These are phyloP conservation scores for Priocnemis perturbator DNA, from an alignment of 2,888 invertebrate species.

Conservation along the genomic window DNA sequence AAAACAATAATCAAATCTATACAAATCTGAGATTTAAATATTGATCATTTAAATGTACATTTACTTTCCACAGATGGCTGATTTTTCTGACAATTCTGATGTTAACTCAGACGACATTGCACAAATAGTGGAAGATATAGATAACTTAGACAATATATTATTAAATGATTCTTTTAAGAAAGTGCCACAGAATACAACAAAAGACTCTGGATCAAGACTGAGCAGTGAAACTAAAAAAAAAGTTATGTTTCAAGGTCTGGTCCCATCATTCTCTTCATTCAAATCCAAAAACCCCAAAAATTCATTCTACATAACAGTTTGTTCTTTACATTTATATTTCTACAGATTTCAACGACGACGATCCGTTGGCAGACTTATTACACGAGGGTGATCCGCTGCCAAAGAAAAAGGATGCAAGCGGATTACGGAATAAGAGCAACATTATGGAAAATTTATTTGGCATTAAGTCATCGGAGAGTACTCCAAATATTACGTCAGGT, in stretches of 20 bases:
- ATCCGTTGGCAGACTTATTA: no score
- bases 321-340: background rate
- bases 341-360: conserved; percentile 47
- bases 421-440: conserved; percentile 46
- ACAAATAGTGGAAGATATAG: conserved; percentile 57
- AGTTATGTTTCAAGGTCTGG: conserved; percentile 63
- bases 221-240: conserved; percentile 56
- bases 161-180: conserved; percentile 51
- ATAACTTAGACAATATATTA: conserved; percentile 62
- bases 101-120: conserved; percentile 51
- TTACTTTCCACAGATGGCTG: conserved; percentile 39
- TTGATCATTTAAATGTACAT: background rate
- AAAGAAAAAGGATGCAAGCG: conserved; percentile 37
- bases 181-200: conserved; percentile 35
- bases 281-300: background rate
- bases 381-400: no score
- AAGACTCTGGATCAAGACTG: conserved; percentile 22
- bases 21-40: no score
- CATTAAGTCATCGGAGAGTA: conserved; percentile 47
- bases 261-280: no score
- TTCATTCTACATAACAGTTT: background rate
- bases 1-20: background rate
- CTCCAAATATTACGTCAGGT: conserved; percentile 31
- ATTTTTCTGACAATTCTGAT: conserved; percentile 41
- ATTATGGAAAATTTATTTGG: conserved; percentile 64